phyloP scores from a whole-genome alignment of 2,888 invertebrate genomes.

The Aricia artaxerxes region DNA sequence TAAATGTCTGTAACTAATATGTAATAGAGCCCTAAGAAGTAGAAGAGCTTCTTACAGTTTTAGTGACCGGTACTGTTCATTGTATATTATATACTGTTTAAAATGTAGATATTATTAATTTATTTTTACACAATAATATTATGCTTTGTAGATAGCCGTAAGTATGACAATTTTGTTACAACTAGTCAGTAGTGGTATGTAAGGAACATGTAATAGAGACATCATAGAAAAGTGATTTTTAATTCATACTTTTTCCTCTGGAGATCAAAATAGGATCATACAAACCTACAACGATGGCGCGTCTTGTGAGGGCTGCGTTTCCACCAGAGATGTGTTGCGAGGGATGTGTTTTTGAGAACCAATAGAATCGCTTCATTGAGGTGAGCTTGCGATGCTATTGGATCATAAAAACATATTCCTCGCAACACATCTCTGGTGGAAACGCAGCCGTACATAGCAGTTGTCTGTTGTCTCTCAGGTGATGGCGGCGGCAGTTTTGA shows the following conservation, averaged over 20 bases:
- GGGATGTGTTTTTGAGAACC: no score
- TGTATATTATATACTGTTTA: conserved; percentile 37
- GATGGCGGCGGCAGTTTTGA: no score
- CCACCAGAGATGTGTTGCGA: no score
- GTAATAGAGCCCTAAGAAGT: background rate
- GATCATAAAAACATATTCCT: no score
- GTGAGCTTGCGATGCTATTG: no score
- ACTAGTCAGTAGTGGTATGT: conserved; percentile 13
- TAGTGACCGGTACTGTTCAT: conserved; percentile 5
- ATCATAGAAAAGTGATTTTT: conserved; percentile 20
- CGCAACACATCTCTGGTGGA: no score
- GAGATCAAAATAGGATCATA: background rate
- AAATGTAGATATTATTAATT: conserved; percentile 36
- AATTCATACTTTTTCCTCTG: background rate
- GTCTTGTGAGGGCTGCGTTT: no score
- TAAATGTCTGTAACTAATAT: conserved; percentile 14
- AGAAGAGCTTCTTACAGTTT: conserved; percentile 10
- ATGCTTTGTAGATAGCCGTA: conserved; percentile 43
- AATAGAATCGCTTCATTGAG: no score
- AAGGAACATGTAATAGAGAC: conserved; percentile 24
- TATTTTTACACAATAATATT: conserved; percentile 39
- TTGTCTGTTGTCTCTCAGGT: no score
- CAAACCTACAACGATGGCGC: no score
- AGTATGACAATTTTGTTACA: conserved; percentile 34
- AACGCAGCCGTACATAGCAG: no score